A percentile compares a stretch with the other conserved stretches of the same genome.
Evolutionary conservation across 2,113 vertebrate genomes (phyloP).

Genomic region (Aphyosemion australe): DNA sequence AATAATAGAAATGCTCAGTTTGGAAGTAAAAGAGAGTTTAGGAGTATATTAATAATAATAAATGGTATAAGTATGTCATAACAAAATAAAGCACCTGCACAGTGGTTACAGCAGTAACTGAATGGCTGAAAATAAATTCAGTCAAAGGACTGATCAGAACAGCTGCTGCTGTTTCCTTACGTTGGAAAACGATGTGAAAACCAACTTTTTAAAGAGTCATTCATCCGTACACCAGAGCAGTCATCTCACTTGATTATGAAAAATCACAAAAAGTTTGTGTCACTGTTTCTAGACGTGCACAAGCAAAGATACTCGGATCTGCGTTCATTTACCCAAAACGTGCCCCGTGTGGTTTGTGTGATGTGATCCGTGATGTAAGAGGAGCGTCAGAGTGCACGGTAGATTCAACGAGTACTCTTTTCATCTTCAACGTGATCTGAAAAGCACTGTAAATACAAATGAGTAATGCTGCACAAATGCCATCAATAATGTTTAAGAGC

Average conservation of each 20-base stretch:
- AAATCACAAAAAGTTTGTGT: conserved; percentile 14
- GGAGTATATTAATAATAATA: background rate
- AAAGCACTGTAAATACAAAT: conserved; percentile 59
- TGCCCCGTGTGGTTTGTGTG: conserved; percentile 32
- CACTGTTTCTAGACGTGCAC: conserved; percentile 8
- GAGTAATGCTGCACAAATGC: conserved; percentile 43
- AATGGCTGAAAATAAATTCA: conserved; percentile 12
- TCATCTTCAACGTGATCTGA: conserved; percentile 30
- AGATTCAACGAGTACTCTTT: conserved; percentile 16
- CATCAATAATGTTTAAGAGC: conserved; percentile 35
- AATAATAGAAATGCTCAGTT: background rate
- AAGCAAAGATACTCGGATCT: conserved; percentile 15
- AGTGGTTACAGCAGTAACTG: conserved; percentile 1
- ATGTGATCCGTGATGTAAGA: conserved; percentile 34
- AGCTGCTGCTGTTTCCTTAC: conserved; percentile 16
- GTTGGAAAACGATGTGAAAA: background rate
- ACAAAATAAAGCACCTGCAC: background rate
- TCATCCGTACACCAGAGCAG: conserved; percentile 7
- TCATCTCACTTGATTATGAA: conserved; percentile 7
- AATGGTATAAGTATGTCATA: background rate
- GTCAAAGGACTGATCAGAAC: conserved; percentile 25
- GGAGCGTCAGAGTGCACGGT: conserved; percentile 17
- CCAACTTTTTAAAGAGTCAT: conserved; percentile 19
- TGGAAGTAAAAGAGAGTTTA: background rate
- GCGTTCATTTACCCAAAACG: conserved; percentile 10